Evolutionary conservation across 1,140 invertebrate species (phyloP).

Genomic region (Drosophila gunungcola): DNA sequence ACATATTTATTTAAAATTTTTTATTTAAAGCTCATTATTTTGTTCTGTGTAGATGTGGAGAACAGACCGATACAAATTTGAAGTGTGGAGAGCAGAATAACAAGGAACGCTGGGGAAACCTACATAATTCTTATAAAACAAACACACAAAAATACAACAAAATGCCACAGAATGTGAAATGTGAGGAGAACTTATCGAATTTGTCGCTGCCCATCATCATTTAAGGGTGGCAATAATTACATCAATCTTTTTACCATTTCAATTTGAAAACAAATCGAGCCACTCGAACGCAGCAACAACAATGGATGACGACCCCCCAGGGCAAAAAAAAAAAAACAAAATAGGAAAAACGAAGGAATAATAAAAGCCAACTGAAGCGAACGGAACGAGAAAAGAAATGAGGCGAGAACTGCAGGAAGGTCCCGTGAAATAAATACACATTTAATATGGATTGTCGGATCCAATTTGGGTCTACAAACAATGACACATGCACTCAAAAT

Average conservation of each 20-base stretch:
- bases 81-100: conserved; percentile 11
- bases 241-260: conserved; percentile 74
- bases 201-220: conserved; percentile 43
- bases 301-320: conserved; percentile 22
- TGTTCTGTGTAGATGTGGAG: background rate
- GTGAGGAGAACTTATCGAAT: conserved; percentile 32
- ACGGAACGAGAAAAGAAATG: conserved; percentile 34
- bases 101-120: conserved; percentile 3
- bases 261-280: conserved; percentile 59
- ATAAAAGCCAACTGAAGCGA: conserved; percentile 21
- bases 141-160: conserved; percentile 14
- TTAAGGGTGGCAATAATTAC: conserved; percentile 71
- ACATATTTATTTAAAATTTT: background rate
- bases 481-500: conserved; percentile 1
- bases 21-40: background rate
- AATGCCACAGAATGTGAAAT: conserved; percentile 6
- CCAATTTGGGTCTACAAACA: background rate
- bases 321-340: background rate
- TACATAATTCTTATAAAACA: conserved; percentile 29
- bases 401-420: conserved; percentile 21
- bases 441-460: conserved; percentile 7
- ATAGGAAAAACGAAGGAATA: background rate
- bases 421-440: conserved; percentile 15
- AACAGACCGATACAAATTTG: background rate
- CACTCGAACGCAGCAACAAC: conserved; percentile 22